Evolutionary conservation across 1,140 invertebrate species (phyloP), one percentile per base, ranked within the genome.

Genomic region (Chrysopa pallens): DNA sequence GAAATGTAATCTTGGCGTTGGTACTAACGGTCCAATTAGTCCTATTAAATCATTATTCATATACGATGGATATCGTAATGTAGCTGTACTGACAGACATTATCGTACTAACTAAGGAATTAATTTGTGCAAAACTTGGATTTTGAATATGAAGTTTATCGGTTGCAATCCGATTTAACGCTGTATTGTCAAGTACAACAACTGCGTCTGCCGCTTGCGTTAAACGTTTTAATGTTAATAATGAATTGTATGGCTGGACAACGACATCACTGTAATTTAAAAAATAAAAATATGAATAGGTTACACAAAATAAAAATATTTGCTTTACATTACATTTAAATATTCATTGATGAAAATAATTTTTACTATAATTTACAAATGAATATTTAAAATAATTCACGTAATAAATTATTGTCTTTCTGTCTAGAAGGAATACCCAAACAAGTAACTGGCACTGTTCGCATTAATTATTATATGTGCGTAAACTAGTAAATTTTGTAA

Each of bases 31-130:
- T 12, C 91, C 90, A 49, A 96, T 89, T 42, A 98, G 66, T 36
- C 92, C 91, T 60, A 95, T 90, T 28, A 98, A 69, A 66, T 97
- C 93, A 62, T 98, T 98, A 62, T 98, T 96, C 89, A 98, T 96
- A 61, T 96, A 97, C 2, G 91, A 93, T 13, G 94, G 94, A 70
- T 97, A 98, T 50, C 91, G 41, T 37, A 96, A 60, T 2, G 92
- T 96, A 6, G 92, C 83, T 6, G 94, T 98, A 45, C 87, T 91
- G 8, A 92, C 89, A 39, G 91, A 93, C 94, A 98, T 97, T 39
- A 98, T 96, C 11, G 90, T 97, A 7, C 92, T 96, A 8, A 98
- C 93, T 46, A 99, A 70, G 44, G 88, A 86, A 63, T 99, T 99
- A 49, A 98, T 97, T 65, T 98, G 92, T 17, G 84, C 80, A 55